A percentile compares a stretch with the other conserved stretches of the same genome.
These are phyloP conservation scores for Leptinotarsa haldemani DNA, from an alignment of 2,888 invertebrate genomes.

Conservation along the genomic window DNA sequence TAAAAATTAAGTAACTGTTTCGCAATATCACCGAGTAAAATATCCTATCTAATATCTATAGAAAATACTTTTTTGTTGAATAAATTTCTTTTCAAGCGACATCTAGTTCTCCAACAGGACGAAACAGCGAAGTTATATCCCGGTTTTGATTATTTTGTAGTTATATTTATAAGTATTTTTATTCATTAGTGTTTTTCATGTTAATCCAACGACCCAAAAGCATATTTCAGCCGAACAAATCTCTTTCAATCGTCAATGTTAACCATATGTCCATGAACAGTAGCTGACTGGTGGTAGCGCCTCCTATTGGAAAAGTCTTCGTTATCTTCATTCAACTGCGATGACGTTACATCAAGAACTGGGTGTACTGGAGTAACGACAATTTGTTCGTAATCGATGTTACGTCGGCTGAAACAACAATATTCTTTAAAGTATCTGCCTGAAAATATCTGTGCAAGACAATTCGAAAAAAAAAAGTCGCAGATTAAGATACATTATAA, in stretches of 20 bases:
- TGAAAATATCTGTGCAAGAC: too few species aligned
- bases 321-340: conserved; percentile 94
- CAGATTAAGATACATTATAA: too few species aligned
- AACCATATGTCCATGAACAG: conserved; percentile 79
- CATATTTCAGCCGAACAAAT: conserved; percentile 10
- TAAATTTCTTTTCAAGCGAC: too few species aligned
- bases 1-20: too few species aligned
- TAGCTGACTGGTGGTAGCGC: conserved; percentile 92
- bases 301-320: conserved; percentile 93
- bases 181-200: background rate
- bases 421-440: background rate
- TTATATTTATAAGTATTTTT: too few species aligned
- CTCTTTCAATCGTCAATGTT: conserved; percentile 64
- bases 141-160: too few species aligned
- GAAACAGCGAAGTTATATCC: too few species aligned
- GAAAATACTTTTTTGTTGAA: too few species aligned
- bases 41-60: too few species aligned
- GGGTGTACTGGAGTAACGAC: conserved; percentile 87
- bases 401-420: conserved; percentile 74
- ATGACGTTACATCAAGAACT: conserved; percentile 81
- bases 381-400: conserved; percentile 86
- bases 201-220: conserved; percentile 11
- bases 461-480: too few species aligned
- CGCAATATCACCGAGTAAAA: too few species aligned
- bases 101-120: too few species aligned